Base-by-base conservation (phyloP, 53 echinoderm and acorn worm genomes). In the Echinometra lucunter region DNA sequence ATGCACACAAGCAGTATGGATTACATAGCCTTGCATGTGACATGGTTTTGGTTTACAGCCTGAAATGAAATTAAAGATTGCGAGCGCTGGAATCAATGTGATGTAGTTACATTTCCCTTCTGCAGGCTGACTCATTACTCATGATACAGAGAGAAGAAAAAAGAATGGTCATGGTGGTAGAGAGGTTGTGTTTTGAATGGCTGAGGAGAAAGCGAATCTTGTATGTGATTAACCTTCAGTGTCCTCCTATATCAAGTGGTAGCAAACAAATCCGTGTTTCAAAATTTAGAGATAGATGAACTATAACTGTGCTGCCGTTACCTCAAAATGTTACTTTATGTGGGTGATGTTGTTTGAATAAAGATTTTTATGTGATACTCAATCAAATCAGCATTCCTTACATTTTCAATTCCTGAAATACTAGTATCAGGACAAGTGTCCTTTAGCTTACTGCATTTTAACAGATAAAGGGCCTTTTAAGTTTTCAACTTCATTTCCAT, bases 211-310 rank as follows among this genome's bases (percentile, higher is more conserved):
- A 88, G 34, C 32, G 30, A 53, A 56, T 88, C 56, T 19, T 4
- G 88, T 53, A 49, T 49, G 88, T 88, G 88, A 88, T 88, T 88
- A 88, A 88, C 88, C 56, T 88, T 56, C 32, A 4, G 55, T 53
- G 55, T 88, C 34, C 88, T 88, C 37, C 25, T 15, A 40, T 78
- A 78, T 21, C 42, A 30, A 69, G 69, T 69, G 69, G 83, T 23
- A 45, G 21, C 4, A 19, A 82, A 82, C 45, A 44, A n/a, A 82
- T 15, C 40, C 45, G 83, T 11, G 4, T 88, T 56, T 55, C 88
- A 88, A 49, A 88, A 53, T 8, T 40, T 21, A 42, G 78, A 38
- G 42, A 35, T 40, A 78, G 21, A 42, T 42, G 42, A 35, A 21
- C n/a, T n/a, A 19, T 63, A 32, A 12, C 12, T 9, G 53, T 53